These are phyloP conservation scores for Girardia tigrina DNA, from an alignment of 2,888 invertebrate genomes.

Conservation along the genomic window DNA sequence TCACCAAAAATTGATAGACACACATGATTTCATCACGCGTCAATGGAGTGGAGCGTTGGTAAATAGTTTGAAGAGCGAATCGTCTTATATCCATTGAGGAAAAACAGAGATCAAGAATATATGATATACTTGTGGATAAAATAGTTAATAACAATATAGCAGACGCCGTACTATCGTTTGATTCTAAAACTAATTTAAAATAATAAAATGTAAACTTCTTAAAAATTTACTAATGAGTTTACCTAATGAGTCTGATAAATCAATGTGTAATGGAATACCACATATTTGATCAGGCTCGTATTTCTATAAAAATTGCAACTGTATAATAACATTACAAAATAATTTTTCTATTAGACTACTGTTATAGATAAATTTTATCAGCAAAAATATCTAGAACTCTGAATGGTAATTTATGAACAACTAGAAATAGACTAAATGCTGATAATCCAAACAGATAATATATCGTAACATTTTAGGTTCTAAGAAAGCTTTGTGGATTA, in stretches of 20 bases:
- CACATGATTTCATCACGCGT: slow-evolving; percentile 11
- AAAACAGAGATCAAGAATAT: background rate
- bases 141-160: background rate
- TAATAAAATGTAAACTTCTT: no score
- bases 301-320: background rate
- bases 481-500: no score
- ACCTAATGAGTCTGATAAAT: background rate
- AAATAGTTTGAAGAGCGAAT: background rate
- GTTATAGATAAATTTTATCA: no score
- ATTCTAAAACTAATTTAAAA: background rate
- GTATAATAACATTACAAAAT: no score
- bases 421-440: no score
- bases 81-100: background rate
- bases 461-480: no score
- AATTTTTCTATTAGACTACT: no score
- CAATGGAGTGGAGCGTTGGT: background rate
- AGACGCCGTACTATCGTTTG: background rate
- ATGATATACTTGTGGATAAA: background rate
- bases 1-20: background rate
- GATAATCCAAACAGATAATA: no score
- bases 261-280: background rate
- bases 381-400: no score
- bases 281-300: background rate
- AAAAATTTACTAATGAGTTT: no score
- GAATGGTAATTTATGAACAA: no score